phyloP scores from a whole-genome alignment of 2,888 invertebrate species.

The Drosophila maculinotata region DNA sequence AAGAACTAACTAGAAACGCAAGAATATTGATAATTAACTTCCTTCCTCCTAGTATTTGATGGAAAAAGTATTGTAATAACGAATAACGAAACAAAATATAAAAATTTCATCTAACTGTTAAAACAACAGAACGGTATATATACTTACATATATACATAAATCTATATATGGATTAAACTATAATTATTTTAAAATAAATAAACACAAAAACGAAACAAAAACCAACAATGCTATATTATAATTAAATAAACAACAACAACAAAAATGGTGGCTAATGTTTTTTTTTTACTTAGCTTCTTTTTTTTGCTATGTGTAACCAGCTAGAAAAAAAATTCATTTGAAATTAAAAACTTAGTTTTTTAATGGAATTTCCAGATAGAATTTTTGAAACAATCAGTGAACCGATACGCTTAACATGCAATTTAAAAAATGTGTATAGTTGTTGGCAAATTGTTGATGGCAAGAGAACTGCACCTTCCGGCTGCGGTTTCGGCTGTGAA shows the following conservation, averaged over 20 bases:
- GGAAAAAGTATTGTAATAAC: slow-evolving; percentile 64
- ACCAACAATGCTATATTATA: slow-evolving; percentile 60
- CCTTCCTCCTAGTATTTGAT: slow-evolving; percentile 68
- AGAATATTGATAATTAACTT: slow-evolving; percentile 49
- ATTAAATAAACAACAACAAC: slow-evolving; percentile 59
- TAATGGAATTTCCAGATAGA: too few species aligned
- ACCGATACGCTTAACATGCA: too few species aligned
- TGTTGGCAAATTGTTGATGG: too few species aligned
- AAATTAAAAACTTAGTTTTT: background rate
- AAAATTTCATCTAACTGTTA: slow-evolving; percentile 35
- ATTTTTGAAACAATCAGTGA: too few species aligned
- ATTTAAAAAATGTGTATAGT: too few species aligned
- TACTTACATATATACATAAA: slow-evolving; percentile 32
- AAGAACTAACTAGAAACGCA: slow-evolving; percentile 21
- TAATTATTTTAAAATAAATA: slow-evolving; percentile 61
- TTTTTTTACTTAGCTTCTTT: too few species aligned
- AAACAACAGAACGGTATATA: slow-evolving; percentile 35
- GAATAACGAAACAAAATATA: slow-evolving; percentile 11
- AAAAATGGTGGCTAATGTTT: slow-evolving; percentile 28
- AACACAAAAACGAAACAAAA: slow-evolving; percentile 32
- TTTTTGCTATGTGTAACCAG: too few species aligned
- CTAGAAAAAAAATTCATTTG: too few species aligned
- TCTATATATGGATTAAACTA: slow-evolving; percentile 56
- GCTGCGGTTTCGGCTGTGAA: too few species aligned
- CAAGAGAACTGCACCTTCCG: too few species aligned